Base-by-base conservation (phyloP, 2,888 invertebrate species). In the Agriopis aurantiaria region DNA sequence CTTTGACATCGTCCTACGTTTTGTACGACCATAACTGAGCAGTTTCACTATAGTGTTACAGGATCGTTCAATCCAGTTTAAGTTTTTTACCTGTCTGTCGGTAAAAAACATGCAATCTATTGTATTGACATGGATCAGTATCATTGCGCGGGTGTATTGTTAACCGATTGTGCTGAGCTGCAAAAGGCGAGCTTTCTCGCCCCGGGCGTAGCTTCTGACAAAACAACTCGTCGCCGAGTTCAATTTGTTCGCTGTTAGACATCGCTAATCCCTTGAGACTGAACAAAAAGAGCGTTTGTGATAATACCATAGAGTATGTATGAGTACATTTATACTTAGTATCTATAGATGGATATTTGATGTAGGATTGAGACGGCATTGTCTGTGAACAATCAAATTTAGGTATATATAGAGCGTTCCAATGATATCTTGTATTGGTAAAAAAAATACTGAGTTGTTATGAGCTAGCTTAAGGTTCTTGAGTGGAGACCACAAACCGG, bases 201-300 rank as follows among this genome's bases (percentile, higher is more conserved):
- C 88, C 81, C 83, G 80, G 90, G 92, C 91, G 88, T 80, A 84
- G 82, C 80, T 80, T 85, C 85, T 81, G 77, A 82, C 85, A 86
- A 86, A 85, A 87, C 85, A 88, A 85, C 81, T 82, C 69, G 63
- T 82, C 72, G 65, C 71, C 60, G 43, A 70, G 72, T 86, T 87
- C 93, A 90, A 93, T 93, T 92, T 88, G 90, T 88, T 88, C 84
- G 84, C 83, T 81, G 89, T 93, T 92, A 89, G 85, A 83, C 78
- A 75, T 79, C 69, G 73, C 71, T 90, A 90, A 91, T 91, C 85
- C 89, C 83, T 81, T 80, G 78, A 76, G 66, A 72, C 59, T 68
- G 71, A 72, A 82, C 85, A 86, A 87, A 88, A 86, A 86, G 85
- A 78, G 82, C 78, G 81, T 77, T 82, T 82, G 78, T 80, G 53